Percentiles rank a stretch among this genome's conserved stretches.
These are phyloP conservation scores for Sparidentex hasta DNA, from an alignment of 2,797 vertebrate genomes.

Conservation along the genomic window DNA sequence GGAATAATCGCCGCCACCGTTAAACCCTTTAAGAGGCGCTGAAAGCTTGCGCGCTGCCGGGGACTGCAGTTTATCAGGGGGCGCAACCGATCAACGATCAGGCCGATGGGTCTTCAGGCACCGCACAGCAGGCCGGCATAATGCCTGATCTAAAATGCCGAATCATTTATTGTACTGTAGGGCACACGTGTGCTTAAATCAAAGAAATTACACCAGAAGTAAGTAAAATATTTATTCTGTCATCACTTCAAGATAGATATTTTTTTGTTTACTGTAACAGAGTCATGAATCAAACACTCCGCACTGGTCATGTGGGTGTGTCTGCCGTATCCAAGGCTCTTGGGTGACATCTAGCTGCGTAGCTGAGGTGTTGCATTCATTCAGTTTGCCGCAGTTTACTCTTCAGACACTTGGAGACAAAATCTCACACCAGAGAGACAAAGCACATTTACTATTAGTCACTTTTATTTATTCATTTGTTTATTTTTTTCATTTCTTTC, in stretches of 20 bases:
- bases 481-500: conserved; percentile 75
- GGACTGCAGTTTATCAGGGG: conserved; percentile 61
- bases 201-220: accelerated
- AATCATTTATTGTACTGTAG: not conserved
- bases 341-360: conserved; percentile 66
- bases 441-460: conserved; percentile 82
- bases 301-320: conserved; percentile 62
- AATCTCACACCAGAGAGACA: conserved; percentile 73
- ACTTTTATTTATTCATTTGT: conserved; percentile 83
- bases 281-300: conserved; percentile 6
- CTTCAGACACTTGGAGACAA: conserved; percentile 18
- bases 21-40: conserved; percentile 33
- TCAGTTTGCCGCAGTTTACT: conserved; percentile 49
- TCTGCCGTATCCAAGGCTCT: conserved; percentile 33
- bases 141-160: conserved; percentile 75
- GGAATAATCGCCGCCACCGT: conserved; percentile 44
- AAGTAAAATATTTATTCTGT: not conserved
- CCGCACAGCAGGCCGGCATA: conserved; percentile 81
- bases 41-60: conserved; percentile 52
- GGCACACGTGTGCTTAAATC: too few species aligned
- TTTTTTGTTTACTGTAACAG: not conserved
- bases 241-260: accelerated
- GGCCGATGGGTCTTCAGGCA: conserved; percentile 76
- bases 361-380: accelerated
- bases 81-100: conserved; percentile 60